These are phyloP conservation scores for Drosophila erecta DNA, from an alignment of 1,140 invertebrate genomes.

Conservation along the genomic window DNA sequence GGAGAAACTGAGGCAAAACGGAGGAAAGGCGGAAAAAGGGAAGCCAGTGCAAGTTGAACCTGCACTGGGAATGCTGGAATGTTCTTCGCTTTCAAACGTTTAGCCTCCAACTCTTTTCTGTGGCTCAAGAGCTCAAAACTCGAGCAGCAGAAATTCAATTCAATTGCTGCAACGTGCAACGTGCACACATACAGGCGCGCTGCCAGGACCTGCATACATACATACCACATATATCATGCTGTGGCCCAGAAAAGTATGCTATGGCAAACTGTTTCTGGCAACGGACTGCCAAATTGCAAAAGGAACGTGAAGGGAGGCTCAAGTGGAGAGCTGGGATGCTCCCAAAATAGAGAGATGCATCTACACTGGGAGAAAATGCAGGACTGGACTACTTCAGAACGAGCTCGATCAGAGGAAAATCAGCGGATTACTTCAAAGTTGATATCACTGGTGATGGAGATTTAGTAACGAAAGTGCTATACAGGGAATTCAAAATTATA, in stretches of 20 bases:
- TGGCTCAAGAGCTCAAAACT: slow-evolving; percentile 60
- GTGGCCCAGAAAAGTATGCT: slow-evolving; percentile 79
- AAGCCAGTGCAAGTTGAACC: slow-evolving; percentile 50
- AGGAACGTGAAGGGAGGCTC: slow-evolving; percentile 27
- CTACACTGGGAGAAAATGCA: neutral
- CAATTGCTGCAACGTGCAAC: slow-evolving; percentile 72
- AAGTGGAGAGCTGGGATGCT: slow-evolving; percentile 10
- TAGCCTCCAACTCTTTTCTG: slow-evolving; percentile 45
- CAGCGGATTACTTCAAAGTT: too few relatives aligned
- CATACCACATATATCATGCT: slow-evolving; percentile 49
- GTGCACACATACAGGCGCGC: slow-evolving; percentile 31
- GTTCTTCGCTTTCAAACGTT: slow-evolving; percentile 36
- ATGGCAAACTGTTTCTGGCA: slow-evolving; percentile 53
- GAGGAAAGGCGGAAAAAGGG: slow-evolving; percentile 17
- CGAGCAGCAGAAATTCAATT: slow-evolving; percentile 72
- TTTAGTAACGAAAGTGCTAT: neutral
- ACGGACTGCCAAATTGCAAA: slow-evolving; percentile 65
- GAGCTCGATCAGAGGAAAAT: too few relatives aligned
- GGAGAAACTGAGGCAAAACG: neutral
- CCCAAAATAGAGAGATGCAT: slow-evolving; percentile 14
- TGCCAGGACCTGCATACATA: slow-evolving; percentile 16
- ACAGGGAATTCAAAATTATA: too few relatives aligned
- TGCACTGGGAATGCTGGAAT: slow-evolving; percentile 22
- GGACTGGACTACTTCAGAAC: too few relatives aligned
- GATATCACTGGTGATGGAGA: too few relatives aligned